Conservation (phyloP, 2,888 invertebrate genomes). For the Schrankia costaestrigalis region DNA sequence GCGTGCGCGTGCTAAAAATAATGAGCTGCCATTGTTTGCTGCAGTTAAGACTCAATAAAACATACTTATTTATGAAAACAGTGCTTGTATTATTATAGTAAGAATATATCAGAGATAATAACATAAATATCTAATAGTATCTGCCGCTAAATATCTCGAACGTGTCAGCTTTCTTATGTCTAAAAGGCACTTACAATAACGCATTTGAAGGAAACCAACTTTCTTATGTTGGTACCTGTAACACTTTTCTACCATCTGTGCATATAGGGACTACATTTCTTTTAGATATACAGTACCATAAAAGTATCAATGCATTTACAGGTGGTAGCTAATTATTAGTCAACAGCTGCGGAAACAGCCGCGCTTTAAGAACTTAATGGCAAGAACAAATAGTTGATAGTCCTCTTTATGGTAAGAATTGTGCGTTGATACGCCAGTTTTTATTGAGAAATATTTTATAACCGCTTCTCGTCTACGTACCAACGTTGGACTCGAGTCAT, state of each 20-base stretch:
- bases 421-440: conserved; percentile 34
- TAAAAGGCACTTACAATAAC: neutral
- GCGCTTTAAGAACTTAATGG: conserved; percentile 49
- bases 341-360: conserved; percentile 63
- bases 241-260: too few species aligned
- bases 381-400: conserved; percentile 47
- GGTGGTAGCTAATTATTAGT: conserved; percentile 64
- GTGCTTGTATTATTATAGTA: too few species aligned
- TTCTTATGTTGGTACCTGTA: too few species aligned
- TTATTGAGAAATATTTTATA: conserved; percentile 33
- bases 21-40: conserved; percentile 21
- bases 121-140: too few species aligned
- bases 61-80: too few species aligned
- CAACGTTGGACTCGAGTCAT: conserved; percentile 17
- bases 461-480: conserved; percentile 8
- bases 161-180: too few species aligned
- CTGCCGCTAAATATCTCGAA: too few species aligned
- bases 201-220: neutral
- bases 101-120: too few species aligned
- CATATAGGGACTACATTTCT: too few species aligned
- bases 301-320: conserved; percentile 46
- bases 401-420: conserved; percentile 31
- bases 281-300: conserved; percentile 32
- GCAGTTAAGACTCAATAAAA: conserved; percentile 14
- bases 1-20: conserved; percentile 49